Base-by-base conservation (phyloP, 2,113 vertebrate species). In the Ameiurus melas region DNA sequence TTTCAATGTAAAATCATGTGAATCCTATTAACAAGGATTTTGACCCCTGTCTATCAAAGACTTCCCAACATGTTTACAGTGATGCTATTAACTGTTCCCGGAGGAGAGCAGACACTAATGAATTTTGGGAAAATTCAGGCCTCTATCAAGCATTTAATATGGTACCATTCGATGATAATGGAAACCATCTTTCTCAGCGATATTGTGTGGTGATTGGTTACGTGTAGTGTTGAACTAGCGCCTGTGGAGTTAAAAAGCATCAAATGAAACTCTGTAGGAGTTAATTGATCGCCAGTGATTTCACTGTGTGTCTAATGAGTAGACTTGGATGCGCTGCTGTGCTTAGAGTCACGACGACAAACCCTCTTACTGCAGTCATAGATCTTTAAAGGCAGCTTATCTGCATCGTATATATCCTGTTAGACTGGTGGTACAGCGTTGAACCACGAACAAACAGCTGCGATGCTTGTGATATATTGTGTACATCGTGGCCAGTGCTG, bases 401-500 rank as follows among this genome's bases (percentile, higher is more conserved):
- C 55, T 30, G 27, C 57, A 22, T 62, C 2, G n/a, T n/a, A 22
- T 60, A 19, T 77, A n/a, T 78, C 17, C 84, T 86, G 53, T 25
- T 47, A 75, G 22, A 10, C 17, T n/a, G 39, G 13, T 30, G 51
- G 30, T 82, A 60, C 57, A 79, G 64, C 10, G 57, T 33, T 77
- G 10, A 57, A 64, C 43, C 30, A 33, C 58, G 71, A 89, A 88
- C 87, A 90, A 92, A 91, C 90, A 83, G 83, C 91, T 92, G 92
- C 91, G 92, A 93, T 91, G 92, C 85, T 85, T 77, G 87, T 90
- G 90, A 88, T 88, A 90, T 86, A 79, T 87, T 93, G 93, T 94
- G 94, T 94, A 93, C 89, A 91, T 87, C 70, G 85, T 90, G 90
- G 22, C 87, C 92, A 93, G 93, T 92, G 94, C 93, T 94, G 92